phyloP scores from a whole-genome alignment of 2,113 vertebrate genomes.

The Poecilia latipinna region DNA sequence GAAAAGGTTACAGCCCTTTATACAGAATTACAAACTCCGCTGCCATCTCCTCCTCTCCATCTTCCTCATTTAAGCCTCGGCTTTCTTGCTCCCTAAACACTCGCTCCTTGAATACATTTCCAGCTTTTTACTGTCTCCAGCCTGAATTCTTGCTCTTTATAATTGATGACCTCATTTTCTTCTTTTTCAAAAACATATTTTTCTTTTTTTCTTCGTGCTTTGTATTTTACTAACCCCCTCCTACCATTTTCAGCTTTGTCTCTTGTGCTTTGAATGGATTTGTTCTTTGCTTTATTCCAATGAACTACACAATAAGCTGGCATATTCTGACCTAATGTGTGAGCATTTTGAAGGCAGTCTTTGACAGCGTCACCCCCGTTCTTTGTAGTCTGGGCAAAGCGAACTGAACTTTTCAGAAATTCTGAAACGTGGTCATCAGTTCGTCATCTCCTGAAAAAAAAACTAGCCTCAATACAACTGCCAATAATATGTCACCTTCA shows the following conservation, averaged over 20 bases:
- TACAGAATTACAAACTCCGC: conserved; percentile 7
- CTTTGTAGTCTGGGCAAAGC: conserved; percentile 5
- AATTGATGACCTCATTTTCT: background rate
- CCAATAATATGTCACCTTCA: conserved; percentile 8
- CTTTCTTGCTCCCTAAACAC: conserved; percentile 10
- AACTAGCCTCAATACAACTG: conserved; percentile 5
- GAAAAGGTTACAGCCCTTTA: conserved; percentile 68
- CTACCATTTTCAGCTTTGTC: background rate
- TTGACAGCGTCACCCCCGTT: background rate
- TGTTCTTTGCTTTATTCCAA: background rate
- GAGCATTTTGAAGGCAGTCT: conserved; percentile 7
- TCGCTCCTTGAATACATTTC: conserved; percentile 7
- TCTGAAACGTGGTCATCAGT: conserved; percentile 28
- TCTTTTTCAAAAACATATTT: background rate
- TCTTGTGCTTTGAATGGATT: conserved; percentile 4
- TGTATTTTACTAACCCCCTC: background rate
- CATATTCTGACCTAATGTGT: background rate
- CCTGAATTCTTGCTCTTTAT: background rate
- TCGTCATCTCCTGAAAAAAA: conserved; percentile 14
- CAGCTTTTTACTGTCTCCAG: background rate
- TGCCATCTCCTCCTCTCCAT: conserved; percentile 26
- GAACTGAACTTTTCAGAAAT: conserved; percentile 19
- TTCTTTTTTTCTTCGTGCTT: background rate
- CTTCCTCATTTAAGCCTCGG: conserved; percentile 32
- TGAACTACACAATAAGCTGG: background rate